A percentile compares a stretch with the other conserved stretches of the same genome.
Conservation (phyloP, 1,140 invertebrate species). For the Listronotus oregonensis region DNA sequence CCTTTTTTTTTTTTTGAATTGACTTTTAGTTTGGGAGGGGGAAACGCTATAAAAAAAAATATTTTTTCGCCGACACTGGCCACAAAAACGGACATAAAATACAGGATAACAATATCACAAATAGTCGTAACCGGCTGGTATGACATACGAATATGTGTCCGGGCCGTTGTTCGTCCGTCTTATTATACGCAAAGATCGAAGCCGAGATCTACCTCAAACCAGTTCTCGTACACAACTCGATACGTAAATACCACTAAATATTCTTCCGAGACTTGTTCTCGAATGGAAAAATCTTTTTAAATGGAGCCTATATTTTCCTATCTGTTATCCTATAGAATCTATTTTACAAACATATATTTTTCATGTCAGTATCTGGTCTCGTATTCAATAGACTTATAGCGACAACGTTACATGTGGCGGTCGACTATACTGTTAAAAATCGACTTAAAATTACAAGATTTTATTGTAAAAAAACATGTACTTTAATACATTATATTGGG, state of each 20-base stretch:
- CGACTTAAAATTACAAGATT: no score
- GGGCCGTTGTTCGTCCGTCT: slow-evolving; percentile 26
- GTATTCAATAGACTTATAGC: background rate
- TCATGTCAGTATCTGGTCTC: slow-evolving; percentile 18
- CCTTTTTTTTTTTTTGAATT: no score
- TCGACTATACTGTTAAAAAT: no score
- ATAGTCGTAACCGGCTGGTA: slow-evolving; percentile 24
- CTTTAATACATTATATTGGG: no score
- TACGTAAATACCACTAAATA: slow-evolving; percentile 34
- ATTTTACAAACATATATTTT: slow-evolving; percentile 31
- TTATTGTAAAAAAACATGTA: no score
- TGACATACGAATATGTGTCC: slow-evolving; percentile 34
- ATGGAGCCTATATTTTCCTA: slow-evolving; percentile 25
- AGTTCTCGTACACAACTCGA: slow-evolving; percentile 25
- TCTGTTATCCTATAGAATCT: slow-evolving; percentile 30
- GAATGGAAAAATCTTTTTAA: slow-evolving; percentile 27
- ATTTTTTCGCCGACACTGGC: slow-evolving; percentile 7
- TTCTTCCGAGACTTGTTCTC: slow-evolving; percentile 24
- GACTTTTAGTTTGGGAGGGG: no score
- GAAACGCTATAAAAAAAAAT: background rate
- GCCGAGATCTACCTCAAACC: slow-evolving; percentile 11
- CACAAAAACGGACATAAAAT: slow-evolving; percentile 15
- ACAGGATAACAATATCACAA: slow-evolving; percentile 33
- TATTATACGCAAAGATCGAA: slow-evolving; percentile 33
- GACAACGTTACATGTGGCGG: background rate